Evolutionary conservation across 1,140 invertebrate genomes (phyloP).

Genomic region (Drosophila parvula): DNA sequence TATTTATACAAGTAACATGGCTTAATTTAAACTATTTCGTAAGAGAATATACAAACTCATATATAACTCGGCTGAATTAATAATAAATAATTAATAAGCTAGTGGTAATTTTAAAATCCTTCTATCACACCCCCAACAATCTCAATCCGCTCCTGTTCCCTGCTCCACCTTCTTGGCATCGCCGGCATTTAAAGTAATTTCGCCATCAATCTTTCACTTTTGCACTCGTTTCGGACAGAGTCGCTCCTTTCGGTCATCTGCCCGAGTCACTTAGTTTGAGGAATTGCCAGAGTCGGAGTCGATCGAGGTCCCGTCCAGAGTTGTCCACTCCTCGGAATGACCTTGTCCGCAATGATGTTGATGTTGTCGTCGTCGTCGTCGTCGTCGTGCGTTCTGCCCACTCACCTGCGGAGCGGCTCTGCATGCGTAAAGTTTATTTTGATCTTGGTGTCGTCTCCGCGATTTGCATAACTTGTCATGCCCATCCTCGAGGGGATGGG

Average conservation of each 20-base stretch:
- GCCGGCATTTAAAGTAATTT: conserved; percentile 81
- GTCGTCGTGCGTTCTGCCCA: conserved; percentile 65
- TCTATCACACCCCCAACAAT: background rate
- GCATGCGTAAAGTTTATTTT: conserved; percentile 78
- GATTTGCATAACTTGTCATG: conserved; percentile 82
- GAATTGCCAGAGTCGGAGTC: conserved; percentile 29
- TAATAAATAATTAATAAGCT: no score
- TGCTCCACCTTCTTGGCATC: conserved; percentile 42
- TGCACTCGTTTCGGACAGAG: conserved; percentile 77
- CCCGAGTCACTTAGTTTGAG: conserved; percentile 54
- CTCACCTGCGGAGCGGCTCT: conserved; percentile 54
- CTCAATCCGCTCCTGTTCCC: conserved; percentile 20
- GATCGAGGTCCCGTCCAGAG: background rate
- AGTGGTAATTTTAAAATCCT: background rate
- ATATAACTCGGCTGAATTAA: no score
- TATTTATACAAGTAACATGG: no score
- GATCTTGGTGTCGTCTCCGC: conserved; percentile 80
- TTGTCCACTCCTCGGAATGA: conserved; percentile 34
- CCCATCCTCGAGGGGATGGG: conserved; percentile 25
- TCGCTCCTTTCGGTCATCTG: conserved; percentile 43
- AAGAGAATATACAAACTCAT: background rate
- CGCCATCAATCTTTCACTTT: conserved; percentile 83
- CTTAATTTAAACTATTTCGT: background rate
- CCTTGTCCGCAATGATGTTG: conserved; percentile 58
- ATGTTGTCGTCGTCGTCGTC: conserved; percentile 3